Base-by-base conservation (phyloP, 2,113 vertebrate genomes). In the Oncorhynchus masou region DNA sequence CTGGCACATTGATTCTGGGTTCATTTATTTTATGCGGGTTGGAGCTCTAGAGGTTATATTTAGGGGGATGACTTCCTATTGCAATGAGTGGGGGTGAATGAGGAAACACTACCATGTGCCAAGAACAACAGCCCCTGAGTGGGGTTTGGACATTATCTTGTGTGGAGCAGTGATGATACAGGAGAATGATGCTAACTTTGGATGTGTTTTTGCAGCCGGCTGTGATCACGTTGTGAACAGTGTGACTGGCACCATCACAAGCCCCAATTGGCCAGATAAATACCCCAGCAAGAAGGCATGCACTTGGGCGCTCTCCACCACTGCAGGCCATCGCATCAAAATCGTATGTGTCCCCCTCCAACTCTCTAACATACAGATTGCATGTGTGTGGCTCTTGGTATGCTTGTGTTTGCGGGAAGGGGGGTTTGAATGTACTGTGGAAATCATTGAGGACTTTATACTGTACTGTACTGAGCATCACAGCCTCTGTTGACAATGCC, bases 311-410 rank as follows among this genome's bases (percentile, higher is more conserved):
- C 93, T 99, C 85, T 93, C 93, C 77, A 96, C 95, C 84, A 98
- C 97, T 0, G 93, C 96, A 0, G 97, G 97, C 45, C 97, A 99
- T 84, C 95, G 96, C 72, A 88, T 98, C 89, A 97, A 96, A 91
- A 94, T 99, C 83, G 97, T 99, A 95, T 0, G 93, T 84, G 66
- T 49, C 57, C 4, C 73, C 34, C 68, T 66, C 51, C 71, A 15
- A 19, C 62, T 19, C 25, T 74, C 39, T 48, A 54, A 24, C 70
- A 27, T 48, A 4, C 19, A 62, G 59, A n/a, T 51, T 72, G 19
- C 27, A 19, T 72, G 70, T 72, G 51, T 45, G 20, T 57, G 54
- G 13, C 1, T 57, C 6, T 57, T 6, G 51, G 12, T 54, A 62
- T 62, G 59, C n/a, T 2, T 62, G 59, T 62, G n/a, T 57, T 57